Evolutionary conservation across 2,113 vertebrate genomes (phyloP).

Genomic region (Thymallus thymallus): DNA sequence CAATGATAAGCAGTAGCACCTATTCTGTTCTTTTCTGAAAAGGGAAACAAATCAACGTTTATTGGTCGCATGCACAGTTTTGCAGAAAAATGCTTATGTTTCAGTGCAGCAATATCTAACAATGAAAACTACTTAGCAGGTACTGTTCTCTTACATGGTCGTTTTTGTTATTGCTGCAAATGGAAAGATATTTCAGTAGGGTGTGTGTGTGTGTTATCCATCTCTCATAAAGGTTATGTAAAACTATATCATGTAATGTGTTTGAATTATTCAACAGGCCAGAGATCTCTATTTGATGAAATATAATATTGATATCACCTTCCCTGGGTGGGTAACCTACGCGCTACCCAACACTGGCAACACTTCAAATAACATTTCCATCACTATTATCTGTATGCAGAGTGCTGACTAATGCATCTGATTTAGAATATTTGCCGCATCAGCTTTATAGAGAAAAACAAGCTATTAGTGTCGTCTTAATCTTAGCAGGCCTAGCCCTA

Average conservation of each 20-base stretch:
- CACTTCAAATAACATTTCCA: background rate
- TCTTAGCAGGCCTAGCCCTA: background rate
- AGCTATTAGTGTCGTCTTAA: background rate
- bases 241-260: slow-evolving; percentile 24
- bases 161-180: slow-evolving; percentile 1
- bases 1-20: background rate
- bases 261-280: slow-evolving; percentile 45
- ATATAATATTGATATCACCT: slow-evolving; percentile 13
- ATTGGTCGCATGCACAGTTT: too few relatives aligned
- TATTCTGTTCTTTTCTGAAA: slow-evolving; percentile 12
- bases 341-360: background rate
- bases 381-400: background rate
- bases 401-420: background rate
- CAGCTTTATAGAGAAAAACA: too few relatives aligned
- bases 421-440: background rate
- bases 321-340: background rate
- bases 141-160: slow-evolving; percentile 1
- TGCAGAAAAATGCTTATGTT: too few relatives aligned
- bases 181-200: slow-evolving; percentile 12
- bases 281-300: slow-evolving; percentile 18
- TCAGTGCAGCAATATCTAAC: too few relatives aligned
- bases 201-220: background rate
- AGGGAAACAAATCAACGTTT: background rate
- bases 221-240: slow-evolving; percentile 28
- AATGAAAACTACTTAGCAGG: background rate